Percentiles rank a stretch among this genome's conserved stretches.
phyloP scores from a whole-genome alignment of 2,888 invertebrate genomes.

The Odontocolon sp. region DNA sequence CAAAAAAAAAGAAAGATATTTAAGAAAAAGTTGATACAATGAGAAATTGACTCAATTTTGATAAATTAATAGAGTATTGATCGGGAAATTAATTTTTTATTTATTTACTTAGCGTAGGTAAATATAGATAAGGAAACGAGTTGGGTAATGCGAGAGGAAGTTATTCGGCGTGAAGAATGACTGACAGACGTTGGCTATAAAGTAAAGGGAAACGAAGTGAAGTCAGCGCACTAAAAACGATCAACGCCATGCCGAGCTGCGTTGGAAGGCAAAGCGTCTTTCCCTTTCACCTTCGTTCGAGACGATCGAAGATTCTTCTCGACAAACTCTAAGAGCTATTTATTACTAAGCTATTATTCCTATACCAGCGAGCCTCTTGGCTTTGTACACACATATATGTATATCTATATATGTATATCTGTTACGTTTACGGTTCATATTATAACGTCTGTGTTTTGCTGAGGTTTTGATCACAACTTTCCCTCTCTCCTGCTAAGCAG shows the following conservation, averaged over 20 bases:
- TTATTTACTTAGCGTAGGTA: conserved; percentile 32
- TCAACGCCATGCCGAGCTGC: conserved; percentile 16
- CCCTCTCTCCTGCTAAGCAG: neutral
- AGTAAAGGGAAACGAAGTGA: conserved; percentile 56
- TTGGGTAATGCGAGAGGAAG: conserved; percentile 27
- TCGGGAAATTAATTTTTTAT: too few relatives aligned
- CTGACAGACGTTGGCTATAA: conserved; percentile 30
- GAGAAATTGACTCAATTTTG: conserved; percentile 21
- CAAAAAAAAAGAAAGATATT: conserved; percentile 13
- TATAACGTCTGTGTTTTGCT: conserved; percentile 21
- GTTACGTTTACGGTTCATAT: conserved; percentile 28
- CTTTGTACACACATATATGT: neutral
- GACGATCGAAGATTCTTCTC: conserved; percentile 55
- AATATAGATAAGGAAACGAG: conserved; percentile 22
- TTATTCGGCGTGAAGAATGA: conserved; percentile 34
- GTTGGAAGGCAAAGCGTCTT: conserved; percentile 40
- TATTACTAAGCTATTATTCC: conserved; percentile 51
- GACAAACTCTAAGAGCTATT: conserved; percentile 49
- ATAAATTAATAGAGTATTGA: too few relatives aligned
- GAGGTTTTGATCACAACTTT: conserved; percentile 40
- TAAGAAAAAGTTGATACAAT: conserved; percentile 14
- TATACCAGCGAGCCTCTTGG: conserved; percentile 41
- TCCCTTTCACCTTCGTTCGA: conserved; percentile 60
- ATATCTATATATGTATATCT: neutral
- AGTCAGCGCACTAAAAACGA: conserved; percentile 20